Evolutionary conservation across 2,113 vertebrate species (phyloP), one percentile per base, ranked within the genome.

Genomic region (Heterotilapia buettikoferi): DNA sequence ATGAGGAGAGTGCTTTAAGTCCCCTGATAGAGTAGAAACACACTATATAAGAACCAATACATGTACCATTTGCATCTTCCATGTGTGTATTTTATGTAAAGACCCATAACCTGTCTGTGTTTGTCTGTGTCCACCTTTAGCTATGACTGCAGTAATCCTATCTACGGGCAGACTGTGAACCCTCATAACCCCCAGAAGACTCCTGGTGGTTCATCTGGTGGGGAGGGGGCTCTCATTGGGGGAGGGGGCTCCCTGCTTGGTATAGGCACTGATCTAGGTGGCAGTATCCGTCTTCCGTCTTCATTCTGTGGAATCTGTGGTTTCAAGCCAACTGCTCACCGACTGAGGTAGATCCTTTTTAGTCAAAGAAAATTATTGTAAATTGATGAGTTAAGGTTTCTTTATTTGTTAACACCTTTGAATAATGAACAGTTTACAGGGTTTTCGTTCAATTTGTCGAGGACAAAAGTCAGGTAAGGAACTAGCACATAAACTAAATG

Each of bases 211-310:
- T 54, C 53, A 24, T 1, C 53, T 54, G 53, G 53, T 54, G 53
- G 53, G 10, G 53, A 54, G 53, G 97, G 47, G 5, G 95, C 96
- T 50, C 94, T 97, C 36, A 92, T 97, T 1, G 94, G 89, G 10
- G 95, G 87, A 63, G 96, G 96, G 9, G 50, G 50, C 19, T 53
- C 50, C 50, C 19, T 53, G 9, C 50, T 53, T 10, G 50, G 50
- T 53, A n/a, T 53, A 1, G 50, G 50, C 19, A 53, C 19, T 53
- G 50, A 53, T 53, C 0, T 53, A n/a, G 52, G 9, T 53, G 52
- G 52, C 52, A 53, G 52, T 53, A 53, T 96, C 84, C 94, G 96
- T 5, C 82, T 97, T 43, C 52, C 52, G 2, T 3, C 52, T 3
- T 53, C 52, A 2, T 54, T 54, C 10, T 54, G 53, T 54, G 53